Conservation (phyloP, 2,797 vertebrate species). For the Phrynocephalus guinanensis region DNA sequence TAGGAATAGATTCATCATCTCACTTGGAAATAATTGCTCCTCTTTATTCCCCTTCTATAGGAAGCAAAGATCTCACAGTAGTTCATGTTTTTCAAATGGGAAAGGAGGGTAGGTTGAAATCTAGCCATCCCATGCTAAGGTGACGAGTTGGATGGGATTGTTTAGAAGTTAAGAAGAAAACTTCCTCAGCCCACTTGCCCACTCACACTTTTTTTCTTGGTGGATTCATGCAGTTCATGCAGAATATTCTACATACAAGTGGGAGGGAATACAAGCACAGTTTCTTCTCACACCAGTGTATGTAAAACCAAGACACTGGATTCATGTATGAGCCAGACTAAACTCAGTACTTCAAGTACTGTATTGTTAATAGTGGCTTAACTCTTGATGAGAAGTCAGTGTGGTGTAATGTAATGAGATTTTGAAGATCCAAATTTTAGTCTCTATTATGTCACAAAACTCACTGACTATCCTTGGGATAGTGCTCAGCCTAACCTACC, state of each 20-base stretch:
- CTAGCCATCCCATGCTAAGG: not conserved
- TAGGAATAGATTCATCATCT: not conserved
- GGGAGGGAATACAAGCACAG: not conserved
- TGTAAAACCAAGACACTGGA: not conserved
- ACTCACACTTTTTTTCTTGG: not conserved
- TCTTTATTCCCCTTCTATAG: not conserved
- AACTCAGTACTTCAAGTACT: not conserved
- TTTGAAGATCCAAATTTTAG: not conserved
- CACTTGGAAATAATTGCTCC: not conserved
- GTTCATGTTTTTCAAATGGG: not conserved
- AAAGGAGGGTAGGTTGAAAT: not conserved
- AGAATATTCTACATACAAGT: too few relatives aligned
- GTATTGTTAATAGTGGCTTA: not conserved
- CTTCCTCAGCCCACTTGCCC: too few relatives aligned
- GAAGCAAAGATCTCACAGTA: too few relatives aligned
- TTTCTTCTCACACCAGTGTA: not conserved
- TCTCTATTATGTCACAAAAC: not conserved
- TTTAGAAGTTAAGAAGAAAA: too few relatives aligned
- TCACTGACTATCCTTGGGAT: too few relatives aligned
- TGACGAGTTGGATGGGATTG: too few relatives aligned
- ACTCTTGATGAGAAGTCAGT: not conserved
- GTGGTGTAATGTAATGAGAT: not conserved
- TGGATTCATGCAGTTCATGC: not conserved
- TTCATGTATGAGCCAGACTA: not conserved
- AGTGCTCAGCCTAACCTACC: not conserved